phyloP scores from a whole-genome alignment of 2,888 invertebrate species.

The Melangyna quadrimaculata region DNA sequence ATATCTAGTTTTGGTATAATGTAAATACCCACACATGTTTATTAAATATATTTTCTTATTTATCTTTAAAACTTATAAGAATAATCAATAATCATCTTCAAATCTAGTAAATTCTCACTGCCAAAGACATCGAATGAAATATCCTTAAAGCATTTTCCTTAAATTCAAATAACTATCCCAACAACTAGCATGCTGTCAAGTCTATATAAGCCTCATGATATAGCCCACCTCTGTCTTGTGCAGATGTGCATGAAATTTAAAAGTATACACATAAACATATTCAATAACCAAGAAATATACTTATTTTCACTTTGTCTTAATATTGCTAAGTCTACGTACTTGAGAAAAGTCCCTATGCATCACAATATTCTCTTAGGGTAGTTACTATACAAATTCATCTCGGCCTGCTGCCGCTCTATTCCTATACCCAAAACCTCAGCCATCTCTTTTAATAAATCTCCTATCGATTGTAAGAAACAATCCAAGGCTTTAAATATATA shows the following conservation, averaged over 20 bases:
- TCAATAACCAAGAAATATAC: conserved; percentile 60
- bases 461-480: conserved; percentile 58
- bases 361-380: neutral
- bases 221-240: conserved; percentile 31
- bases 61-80: neutral
- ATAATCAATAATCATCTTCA: neutral
- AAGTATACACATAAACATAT: conserved; percentile 34
- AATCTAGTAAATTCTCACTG: neutral
- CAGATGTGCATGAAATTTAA: conserved; percentile 57
- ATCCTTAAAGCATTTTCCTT: neutral
- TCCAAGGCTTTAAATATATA: conserved; percentile 35
- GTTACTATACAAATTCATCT: neutral
- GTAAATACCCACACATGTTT: no score
- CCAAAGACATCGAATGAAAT: neutral
- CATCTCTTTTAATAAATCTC: conserved; percentile 57
- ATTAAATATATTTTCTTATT: neutral
- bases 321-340: conserved; percentile 45
- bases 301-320: conserved; percentile 49
- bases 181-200: conserved; percentile 16
- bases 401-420: neutral
- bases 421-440: neutral
- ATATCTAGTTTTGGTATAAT: no score
- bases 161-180: neutral
- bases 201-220: conserved; percentile 1
- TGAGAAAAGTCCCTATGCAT: conserved; percentile 30